Base-by-base conservation (phyloP, 2,888 invertebrate genomes). In the Amphipyra tragopoginis region DNA sequence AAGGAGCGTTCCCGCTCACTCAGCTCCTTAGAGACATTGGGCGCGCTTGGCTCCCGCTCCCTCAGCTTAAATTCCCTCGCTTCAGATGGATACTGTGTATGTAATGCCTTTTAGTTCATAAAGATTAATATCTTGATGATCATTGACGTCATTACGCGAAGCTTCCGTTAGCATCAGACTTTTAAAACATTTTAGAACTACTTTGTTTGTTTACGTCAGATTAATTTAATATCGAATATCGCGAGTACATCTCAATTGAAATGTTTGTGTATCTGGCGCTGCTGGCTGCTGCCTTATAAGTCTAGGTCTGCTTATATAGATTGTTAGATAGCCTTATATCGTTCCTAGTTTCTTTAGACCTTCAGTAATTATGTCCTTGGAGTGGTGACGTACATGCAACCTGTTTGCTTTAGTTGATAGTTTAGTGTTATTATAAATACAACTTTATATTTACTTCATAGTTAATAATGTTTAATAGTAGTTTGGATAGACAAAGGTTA, bases 1-100 rank as follows among this genome's bases (percentile, higher is more conserved):
- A 94, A 94, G 75, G 93, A 94, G 77, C 87, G 92, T 47, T 94
- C 94, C 8, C 87, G 93, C 43, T 94, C 94, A 26, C 89, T 94
- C 39, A 91, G 87, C 60, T 89, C 92, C 8, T 86, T 94, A 52
- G 92, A 92, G 52, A 85, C 86, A 0, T 49, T 83, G 36, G 88
- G 81, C 5, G 79, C 83, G 11, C 91, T 95, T 85, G 95, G 79
- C 84, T 95, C 88, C 73, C 93, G 96, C 55, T 96, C 96, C 3
- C 88, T 96, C 63, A 97, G 97, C 88, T 95, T 96, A 75, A 96
- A 96, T 49, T 97, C 97, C 11, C 93, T 97, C 68, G 96, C 97
- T 80, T 98, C 98, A 65, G 98, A 98, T 93, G 98, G 98, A 94
- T 98, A 98, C 86, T 96, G 96, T 95, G 98, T 98, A 97, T 96